Base-by-base conservation (phyloP, 2,888 invertebrate genomes). In the Acleris emargana region DNA sequence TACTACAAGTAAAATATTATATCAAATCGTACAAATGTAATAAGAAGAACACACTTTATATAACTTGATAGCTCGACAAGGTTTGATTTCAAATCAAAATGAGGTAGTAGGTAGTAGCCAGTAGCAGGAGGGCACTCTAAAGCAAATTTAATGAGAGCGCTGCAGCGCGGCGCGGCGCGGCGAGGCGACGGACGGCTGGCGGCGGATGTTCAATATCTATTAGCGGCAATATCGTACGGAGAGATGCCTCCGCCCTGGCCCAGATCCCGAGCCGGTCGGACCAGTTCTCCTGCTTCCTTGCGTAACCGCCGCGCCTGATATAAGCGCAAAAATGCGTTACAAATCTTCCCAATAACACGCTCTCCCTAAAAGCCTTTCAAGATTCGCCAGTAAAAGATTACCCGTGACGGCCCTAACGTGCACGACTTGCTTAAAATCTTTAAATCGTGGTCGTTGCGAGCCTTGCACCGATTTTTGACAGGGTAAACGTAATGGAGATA, bases 201-300 rank as follows among this genome's bases (percentile, higher is more conserved):
- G 79, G 77, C 73, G 61, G 58, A 73, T 74, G 82, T 80, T 83
- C 82, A 86, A 84, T 88, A 89, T 91, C 89, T 91, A 91, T 90
- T 89, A 89, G 87, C 82, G 82, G 87, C 84, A 84, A 87, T 88
- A 89, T 86, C 80, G 87, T 85, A 85, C 83, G 75, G 83, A 83
- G 88, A 88, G 89, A 91, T 91, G 90, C 81, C 80, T 87, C 87
- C 91, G 91, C 85, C 90, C 87, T 92, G 91, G 84, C 91, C 91
- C 89, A 91, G 89, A 83, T 91, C 82, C 76, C 78, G 69, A 85
- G 86, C 92, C 90, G 91, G 92, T 91, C 76, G 78, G 76, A 89
- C 91, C 88, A 88, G 91, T 91, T 89, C 82, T 73, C 73, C 83
- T 82, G 78, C 86, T 90, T 87, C 88, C 85, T 91, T 91, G 86